phyloP scores from a whole-genome alignment of 1,140 invertebrate species.

The Brachionus angularis region DNA sequence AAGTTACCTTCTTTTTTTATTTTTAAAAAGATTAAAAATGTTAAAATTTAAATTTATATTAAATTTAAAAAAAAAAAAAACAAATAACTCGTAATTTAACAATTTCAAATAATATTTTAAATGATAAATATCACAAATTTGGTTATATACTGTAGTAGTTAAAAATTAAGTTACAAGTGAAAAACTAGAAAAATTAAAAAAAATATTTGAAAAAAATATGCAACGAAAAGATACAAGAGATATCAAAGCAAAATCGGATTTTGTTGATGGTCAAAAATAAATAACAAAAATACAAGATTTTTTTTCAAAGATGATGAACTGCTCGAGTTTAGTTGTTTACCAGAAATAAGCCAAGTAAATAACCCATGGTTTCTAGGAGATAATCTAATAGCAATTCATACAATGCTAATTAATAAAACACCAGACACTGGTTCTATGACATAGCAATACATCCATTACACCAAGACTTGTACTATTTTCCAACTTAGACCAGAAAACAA shows the following conservation, averaged over 20 bases:
- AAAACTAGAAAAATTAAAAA: no score
- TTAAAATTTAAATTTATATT: no score
- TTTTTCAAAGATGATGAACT: constrained; percentile 67
- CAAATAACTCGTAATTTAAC: no score
- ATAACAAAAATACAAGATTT: constrained; percentile 79
- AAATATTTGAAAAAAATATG: no score
- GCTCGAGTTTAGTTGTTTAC: constrained; percentile 66
- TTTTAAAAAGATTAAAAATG: no score
- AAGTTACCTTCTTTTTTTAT: no score
- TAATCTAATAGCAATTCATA: constrained; percentile 74
- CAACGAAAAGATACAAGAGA: no score
- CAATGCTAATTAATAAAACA: constrained; percentile 87
- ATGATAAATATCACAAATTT: no score
- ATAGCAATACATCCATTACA: constrained; percentile 73
- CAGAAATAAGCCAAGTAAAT: constrained; percentile 67
- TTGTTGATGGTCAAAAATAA: constrained; percentile 64
- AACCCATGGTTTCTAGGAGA: constrained; percentile 70
- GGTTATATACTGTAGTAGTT: no score
- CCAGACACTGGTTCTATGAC: constrained; percentile 67
- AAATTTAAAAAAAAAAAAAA: no score
- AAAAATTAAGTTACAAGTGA: no score
- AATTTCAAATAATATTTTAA: no score
- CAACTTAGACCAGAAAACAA: constrained; percentile 66
- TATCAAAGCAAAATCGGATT: constrained; percentile 59
- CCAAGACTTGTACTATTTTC: constrained; percentile 84